A percentile compares a stretch with the other conserved stretches of the same genome.
These are phyloP conservation scores for Helogale parvula DNA, from an alignment of 2,113 vertebrate genomes.

Conservation along the genomic window DNA sequence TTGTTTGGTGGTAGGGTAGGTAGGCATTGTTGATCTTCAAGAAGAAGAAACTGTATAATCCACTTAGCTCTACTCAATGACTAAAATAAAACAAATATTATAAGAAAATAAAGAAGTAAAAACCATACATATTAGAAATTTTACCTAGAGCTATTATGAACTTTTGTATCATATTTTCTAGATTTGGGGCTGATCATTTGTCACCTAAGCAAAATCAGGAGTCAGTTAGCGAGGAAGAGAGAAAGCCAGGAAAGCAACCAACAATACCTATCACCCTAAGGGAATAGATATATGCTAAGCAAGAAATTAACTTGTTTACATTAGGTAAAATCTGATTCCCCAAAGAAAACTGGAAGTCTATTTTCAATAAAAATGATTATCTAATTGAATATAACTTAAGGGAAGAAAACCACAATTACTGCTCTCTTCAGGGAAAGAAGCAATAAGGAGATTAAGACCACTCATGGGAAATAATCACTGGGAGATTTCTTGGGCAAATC, in stretches of 20 bases:
- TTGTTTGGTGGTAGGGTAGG: background rate
- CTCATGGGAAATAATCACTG: background rate
- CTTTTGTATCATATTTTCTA: background rate
- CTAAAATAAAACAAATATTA: background rate
- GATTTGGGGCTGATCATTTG: background rate
- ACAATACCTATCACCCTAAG: background rate
- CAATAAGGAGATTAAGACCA: background rate
- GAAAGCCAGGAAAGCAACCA: background rate
- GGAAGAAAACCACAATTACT: background rate
- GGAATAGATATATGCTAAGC: background rate
- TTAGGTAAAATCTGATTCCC: background rate
- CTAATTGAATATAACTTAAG: background rate
- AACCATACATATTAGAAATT: background rate
- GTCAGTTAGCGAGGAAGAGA: background rate
- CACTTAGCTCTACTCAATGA: background rate
- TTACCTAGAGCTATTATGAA: background rate
- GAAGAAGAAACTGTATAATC: background rate
- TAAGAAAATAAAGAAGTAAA: background rate
- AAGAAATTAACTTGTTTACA: background rate
- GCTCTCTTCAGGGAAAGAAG: background rate
- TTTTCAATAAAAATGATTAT: background rate
- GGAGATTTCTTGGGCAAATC: background rate
- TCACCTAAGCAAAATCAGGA: background rate
- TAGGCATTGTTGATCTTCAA: background rate
- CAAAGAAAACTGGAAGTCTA: background rate